A percentile compares a stretch with the other conserved stretches of the same genome.
Evolutionary conservation across 2,797 vertebrate genomes (phyloP).

Genomic region (Eospalax fontanierii): DNA sequence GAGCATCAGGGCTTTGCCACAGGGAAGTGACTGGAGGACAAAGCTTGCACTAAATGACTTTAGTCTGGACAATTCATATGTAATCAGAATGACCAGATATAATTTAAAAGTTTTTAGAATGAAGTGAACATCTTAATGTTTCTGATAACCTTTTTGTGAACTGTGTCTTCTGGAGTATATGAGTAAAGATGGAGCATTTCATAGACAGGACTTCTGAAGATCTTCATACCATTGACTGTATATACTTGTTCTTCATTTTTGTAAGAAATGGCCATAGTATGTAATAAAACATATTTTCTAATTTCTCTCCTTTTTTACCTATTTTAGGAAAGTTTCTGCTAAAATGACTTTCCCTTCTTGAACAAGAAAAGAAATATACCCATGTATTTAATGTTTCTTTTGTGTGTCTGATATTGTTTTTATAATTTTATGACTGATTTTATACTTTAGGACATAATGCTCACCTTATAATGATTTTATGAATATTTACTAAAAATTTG

Average conservation of each 20-base stretch:
- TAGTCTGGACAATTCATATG: background rate
- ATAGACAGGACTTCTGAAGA: background rate
- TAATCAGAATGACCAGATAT: background rate
- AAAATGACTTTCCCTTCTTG: background rate
- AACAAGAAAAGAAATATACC: too few species aligned
- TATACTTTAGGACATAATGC: too few species aligned
- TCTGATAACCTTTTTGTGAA: conserved; percentile 4
- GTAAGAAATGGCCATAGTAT: background rate
- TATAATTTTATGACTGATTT: too few species aligned
- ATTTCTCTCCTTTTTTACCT: background rate
- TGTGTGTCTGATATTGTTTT: too few species aligned
- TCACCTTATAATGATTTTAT: too few species aligned
- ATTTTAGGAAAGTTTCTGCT: conserved; percentile 29
- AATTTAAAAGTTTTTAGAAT: conserved; percentile 13
- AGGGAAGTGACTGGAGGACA: background rate
- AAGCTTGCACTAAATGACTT: background rate
- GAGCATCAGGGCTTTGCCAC: background rate
- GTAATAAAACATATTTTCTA: conserved; percentile 30
- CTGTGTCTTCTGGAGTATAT: background rate
- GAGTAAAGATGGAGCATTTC: background rate
- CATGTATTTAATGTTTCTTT: too few species aligned
- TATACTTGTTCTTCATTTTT: background rate
- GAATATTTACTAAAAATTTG: too few species aligned
- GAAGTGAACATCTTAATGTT: conserved; percentile 26
- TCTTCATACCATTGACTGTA: background rate